These are phyloP conservation scores for Protaetia brevitarsis DNA, from an alignment of 1,140 invertebrate genomes.

Conservation along the genomic window DNA sequence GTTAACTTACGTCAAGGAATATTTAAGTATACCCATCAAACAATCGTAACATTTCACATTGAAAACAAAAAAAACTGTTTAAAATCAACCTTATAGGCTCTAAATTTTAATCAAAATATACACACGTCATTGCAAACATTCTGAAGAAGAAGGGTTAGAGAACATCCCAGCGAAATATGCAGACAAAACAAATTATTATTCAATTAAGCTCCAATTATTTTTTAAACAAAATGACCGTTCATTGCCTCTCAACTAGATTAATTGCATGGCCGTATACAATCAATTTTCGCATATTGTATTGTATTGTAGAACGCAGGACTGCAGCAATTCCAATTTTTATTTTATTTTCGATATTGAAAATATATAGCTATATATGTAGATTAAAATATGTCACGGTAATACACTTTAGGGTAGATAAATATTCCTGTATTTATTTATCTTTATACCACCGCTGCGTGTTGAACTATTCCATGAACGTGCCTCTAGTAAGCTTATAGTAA, in stretches of 20 bases:
- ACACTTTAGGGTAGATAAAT: not conserved
- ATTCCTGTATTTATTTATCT: not conserved
- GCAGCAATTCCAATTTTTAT: not conserved
- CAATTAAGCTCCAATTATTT: constrained; percentile 11
- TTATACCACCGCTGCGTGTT: not conserved
- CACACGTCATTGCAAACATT: no score
- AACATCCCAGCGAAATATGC: not conserved
- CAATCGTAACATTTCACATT: no score
- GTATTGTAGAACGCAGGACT: no score
- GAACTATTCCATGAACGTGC: not conserved
- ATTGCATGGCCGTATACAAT: no score
- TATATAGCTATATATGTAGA: not conserved
- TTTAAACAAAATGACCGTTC: constrained; percentile 8
- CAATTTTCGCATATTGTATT: not conserved
- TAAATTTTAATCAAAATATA: no score
- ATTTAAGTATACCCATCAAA: no score
- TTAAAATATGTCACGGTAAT: not conserved
- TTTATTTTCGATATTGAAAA: not conserved
- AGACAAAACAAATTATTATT: constrained; percentile 1
- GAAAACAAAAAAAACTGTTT: no score
- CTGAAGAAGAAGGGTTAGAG: not conserved
- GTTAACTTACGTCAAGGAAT: no score
- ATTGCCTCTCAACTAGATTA: not conserved
- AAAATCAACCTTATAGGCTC: no score
- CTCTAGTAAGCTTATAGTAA: not conserved